Evolutionary conservation across 2,797 vertebrate species (phyloP), one percentile per base, ranked within the genome.

Genomic region (Tarsius wallacei): DNA sequence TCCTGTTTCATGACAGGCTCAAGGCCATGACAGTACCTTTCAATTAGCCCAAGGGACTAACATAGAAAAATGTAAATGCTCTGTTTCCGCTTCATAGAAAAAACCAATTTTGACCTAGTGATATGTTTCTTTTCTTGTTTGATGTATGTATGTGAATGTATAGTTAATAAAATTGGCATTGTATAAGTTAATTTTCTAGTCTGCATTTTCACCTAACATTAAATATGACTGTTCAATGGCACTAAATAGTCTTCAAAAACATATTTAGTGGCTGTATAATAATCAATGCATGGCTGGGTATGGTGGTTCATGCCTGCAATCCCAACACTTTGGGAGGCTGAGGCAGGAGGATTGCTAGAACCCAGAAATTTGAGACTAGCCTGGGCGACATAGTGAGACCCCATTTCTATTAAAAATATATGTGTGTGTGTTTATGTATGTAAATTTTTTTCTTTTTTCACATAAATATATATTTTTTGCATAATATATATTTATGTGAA

Each of bases 191-290:
- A 61, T 71, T 90, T 74, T 74, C 13, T 74, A 74, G 49, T 64
- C 36, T 74, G 36, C 33, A 73, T 73, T 96, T 81, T 83, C 49
- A 93, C 61, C 55, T 71, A 84, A 87, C 22, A 90, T 85, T 96
- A 91, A 68, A 68, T 55, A 84, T 68, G 19, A 77, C 59, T 76
- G 42, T 4, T 26, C 15, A 73, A 33, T 74, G 26, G 24, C 76
- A 80, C 76, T 90, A 83, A 87, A 89, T 83, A 31, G 49, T 87
- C 33, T 87, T 96, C 49, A 57, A 93, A 93, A 95, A 49, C 31
- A 85, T 81, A 68, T 90, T 77, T 53, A 88, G 33, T 78, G n/a
- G 4, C 70, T 73, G 3, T 3, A 16, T 93, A 95, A 63, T 80
- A 91, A 33, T 81, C 42, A 42, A 42, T 42, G 42, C 42, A 42